Conservation (phyloP, 2,888 invertebrate species). For the Ferdinandea cuprea region DNA sequence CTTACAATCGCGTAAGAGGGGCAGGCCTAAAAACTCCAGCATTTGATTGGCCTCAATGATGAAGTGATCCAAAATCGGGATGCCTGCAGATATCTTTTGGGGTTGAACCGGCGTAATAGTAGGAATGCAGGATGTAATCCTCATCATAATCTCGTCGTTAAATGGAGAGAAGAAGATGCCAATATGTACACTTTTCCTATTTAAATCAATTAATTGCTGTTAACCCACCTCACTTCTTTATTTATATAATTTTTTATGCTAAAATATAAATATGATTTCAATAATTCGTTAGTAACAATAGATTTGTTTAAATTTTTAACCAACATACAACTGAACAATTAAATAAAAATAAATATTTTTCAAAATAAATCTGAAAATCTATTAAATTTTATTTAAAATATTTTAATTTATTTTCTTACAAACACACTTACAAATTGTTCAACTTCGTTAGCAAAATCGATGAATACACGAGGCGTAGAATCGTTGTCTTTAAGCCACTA, state of each 20-base stretch:
- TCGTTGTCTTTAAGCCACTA: conserved; percentile 92
- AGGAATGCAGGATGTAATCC: too few relatives aligned
- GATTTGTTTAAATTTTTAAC: not conserved
- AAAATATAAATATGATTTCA: too few relatives aligned
- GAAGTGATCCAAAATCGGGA: too few relatives aligned
- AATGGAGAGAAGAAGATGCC: too few relatives aligned
- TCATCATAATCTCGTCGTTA: too few relatives aligned
- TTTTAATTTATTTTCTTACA: conserved; percentile 25
- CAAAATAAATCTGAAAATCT: not conserved
- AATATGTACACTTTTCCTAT: too few relatives aligned
- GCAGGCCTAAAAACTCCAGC: too few relatives aligned
- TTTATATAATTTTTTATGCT: not conserved
- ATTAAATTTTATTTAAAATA: not conserved
- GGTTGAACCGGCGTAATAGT: too few relatives aligned
- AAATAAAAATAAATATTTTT: not conserved
- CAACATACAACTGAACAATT: not conserved
- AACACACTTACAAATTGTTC: conserved; percentile 87
- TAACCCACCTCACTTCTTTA: not conserved
- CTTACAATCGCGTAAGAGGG: too few relatives aligned
- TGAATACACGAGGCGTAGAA: conserved; percentile 87
- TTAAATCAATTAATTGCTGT: too few relatives aligned
- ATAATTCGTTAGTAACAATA: not conserved
- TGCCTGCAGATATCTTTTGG: too few relatives aligned
- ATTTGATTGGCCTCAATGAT: too few relatives aligned
- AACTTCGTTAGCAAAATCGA: conserved; percentile 88